phyloP scores from a whole-genome alignment of 1,140 invertebrate genomes.

The Atta cephalotes region DNA sequence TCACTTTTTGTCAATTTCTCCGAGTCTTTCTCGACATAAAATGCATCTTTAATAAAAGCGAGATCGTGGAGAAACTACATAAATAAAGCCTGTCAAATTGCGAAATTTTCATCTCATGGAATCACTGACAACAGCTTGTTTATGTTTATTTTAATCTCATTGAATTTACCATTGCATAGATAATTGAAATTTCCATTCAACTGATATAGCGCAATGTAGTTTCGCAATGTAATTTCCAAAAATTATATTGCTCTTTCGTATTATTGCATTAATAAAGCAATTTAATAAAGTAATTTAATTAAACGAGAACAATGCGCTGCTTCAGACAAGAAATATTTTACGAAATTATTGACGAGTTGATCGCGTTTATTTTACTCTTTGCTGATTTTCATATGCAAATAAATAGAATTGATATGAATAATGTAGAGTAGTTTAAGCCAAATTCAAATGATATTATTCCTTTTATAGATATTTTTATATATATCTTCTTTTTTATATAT shows the following conservation, averaged over 20 bases:
- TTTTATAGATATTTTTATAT: background rate
- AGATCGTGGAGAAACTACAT: background rate
- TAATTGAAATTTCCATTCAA: slow-evolving; percentile 44
- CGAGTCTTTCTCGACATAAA: background rate
- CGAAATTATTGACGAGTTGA: slow-evolving; percentile 51
- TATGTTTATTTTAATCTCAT: slow-evolving; percentile 41
- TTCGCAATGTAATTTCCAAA: slow-evolving; percentile 24
- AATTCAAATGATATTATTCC: background rate
- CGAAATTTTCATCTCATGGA: background rate
- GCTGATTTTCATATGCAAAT: slow-evolving; percentile 6
- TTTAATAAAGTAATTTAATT: slow-evolving; percentile 52
- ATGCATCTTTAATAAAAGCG: slow-evolving; percentile 11
- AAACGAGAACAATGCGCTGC: slow-evolving; percentile 26
- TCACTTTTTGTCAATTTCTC: background rate
- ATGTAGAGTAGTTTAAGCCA: background rate
- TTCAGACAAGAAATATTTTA: slow-evolving; percentile 43
- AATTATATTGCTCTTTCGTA: slow-evolving; percentile 33
- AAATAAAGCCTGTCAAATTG: slow-evolving; percentile 30
- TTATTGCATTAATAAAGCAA: slow-evolving; percentile 40
- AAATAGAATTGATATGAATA: slow-evolving; percentile 19
- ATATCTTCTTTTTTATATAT: background rate
- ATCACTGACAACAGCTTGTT: background rate
- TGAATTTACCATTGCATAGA: slow-evolving; percentile 26
- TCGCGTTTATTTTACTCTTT: slow-evolving; percentile 18
- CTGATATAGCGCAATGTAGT: background rate